Percentiles rank a stretch among this genome's conserved stretches.
Evolutionary conservation across 2,797 vertebrate genomes (phyloP).

Genomic region (Crenichthys baileyi): DNA sequence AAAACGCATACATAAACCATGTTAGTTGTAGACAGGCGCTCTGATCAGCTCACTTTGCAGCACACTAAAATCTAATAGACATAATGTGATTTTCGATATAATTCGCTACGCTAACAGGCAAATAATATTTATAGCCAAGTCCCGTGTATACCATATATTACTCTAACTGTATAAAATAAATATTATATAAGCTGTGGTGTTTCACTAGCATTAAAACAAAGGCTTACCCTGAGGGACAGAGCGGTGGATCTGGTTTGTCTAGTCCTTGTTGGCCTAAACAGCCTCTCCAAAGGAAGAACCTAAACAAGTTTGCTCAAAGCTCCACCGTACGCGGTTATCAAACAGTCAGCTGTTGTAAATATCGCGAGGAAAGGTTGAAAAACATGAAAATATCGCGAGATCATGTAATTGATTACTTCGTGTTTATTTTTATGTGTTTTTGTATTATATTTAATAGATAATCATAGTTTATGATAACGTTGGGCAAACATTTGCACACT

Average conservation of each 20-base stretch:
- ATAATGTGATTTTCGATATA: neutral
- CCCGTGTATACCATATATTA: neutral
- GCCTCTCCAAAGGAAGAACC: neutral
- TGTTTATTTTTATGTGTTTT: neutral
- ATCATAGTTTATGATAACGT: neutral
- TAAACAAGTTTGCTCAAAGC: neutral
- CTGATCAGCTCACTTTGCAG: neutral
- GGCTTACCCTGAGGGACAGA: neutral
- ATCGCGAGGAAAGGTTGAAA: neutral
- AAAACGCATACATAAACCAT: neutral
- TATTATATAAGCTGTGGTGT: neutral
- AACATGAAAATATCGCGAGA: slow-evolving; percentile 36
- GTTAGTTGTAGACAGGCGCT: neutral
- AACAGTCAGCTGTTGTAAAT: neutral
- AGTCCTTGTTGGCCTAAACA: neutral
- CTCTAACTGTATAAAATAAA: neutral
- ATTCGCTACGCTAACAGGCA: neutral
- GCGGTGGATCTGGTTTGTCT: slow-evolving; percentile 2
- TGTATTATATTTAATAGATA: neutral
- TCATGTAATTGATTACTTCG: neutral
- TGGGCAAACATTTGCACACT: neutral
- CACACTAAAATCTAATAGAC: neutral
- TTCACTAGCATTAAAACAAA: neutral
- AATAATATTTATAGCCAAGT: neutral
- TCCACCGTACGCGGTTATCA: neutral